These are phyloP conservation scores for Cephalopholis sonnerati DNA, from an alignment of 2,113 vertebrate genomes.

Conservation along the genomic window DNA sequence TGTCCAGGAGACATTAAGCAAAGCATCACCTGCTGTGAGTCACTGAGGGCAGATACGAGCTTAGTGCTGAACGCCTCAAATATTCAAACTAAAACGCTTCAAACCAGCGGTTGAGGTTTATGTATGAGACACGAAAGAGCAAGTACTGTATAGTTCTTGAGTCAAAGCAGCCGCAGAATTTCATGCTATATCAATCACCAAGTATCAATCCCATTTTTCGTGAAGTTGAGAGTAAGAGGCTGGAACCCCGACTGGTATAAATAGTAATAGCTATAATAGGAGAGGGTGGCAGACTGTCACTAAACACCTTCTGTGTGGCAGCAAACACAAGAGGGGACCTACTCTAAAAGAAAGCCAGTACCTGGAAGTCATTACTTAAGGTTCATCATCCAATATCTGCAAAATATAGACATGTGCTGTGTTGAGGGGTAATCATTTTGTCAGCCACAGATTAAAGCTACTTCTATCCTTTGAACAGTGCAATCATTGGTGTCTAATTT, in stretches of 20 bases:
- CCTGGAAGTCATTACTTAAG: conserved; percentile 47
- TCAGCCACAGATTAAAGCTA: conserved; percentile 38
- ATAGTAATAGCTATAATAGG: conserved; percentile 26
- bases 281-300: conserved; percentile 21
- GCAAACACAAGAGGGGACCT: conserved; percentile 25
- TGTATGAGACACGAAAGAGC: conserved; percentile 13
- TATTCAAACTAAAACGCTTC: conserved; percentile 3
- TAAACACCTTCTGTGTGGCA: conserved; percentile 26
- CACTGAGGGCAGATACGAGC: background rate
- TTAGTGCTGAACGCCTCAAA: background rate
- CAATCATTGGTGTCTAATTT: conserved; percentile 45
- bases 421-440: conserved; percentile 31
- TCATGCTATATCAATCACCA: conserved; percentile 20
- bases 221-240: conserved; percentile 30
- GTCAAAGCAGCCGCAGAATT: conserved; percentile 2
- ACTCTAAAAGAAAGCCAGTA: conserved; percentile 49
- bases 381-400: conserved; percentile 55
- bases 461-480: conserved; percentile 38
- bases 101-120: background rate
- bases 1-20: background rate
- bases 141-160: conserved; percentile 10
- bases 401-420: conserved; percentile 38
- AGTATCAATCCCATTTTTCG: conserved; percentile 31
- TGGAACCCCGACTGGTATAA: conserved; percentile 19
- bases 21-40: background rate